Evolutionary conservation across 2,797 vertebrate genomes (phyloP), one percentile per base, ranked within the genome.

Genomic region (Hippoglossus hippoglossus): DNA sequence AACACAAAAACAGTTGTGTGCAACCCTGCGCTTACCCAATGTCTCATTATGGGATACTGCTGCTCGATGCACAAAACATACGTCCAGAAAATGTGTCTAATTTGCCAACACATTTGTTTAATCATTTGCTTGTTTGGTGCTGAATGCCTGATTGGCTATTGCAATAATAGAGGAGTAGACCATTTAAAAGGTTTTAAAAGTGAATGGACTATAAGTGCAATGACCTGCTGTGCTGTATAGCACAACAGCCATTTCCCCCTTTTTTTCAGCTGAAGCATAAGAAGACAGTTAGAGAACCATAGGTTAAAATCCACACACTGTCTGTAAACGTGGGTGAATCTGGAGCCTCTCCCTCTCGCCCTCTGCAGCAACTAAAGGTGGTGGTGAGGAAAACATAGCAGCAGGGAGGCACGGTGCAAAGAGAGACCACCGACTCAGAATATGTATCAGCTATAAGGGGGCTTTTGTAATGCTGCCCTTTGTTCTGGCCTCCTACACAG

Each of bases 51-150:
- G 24, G 34, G 50, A 53, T 31, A 19, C 63, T 0, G 22, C 58
- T 55, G 62, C 74, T 80, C 60, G 59, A 52, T 75, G 55, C 24
- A 61, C 26, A 56, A 76, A 70, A 76, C 72, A 64, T 49, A 72
- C 59, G 73, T 74, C 73, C 63, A 62, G 34, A 70, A 72, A 88
- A 86, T 89, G 46, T 73, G 79, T 84, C 68, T 59, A 82, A 75
- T 87, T 86, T 84, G 31, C 70, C 21, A 58, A 46, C 56, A 56
- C 71, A 65, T 86, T 86, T 82, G 70, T 77, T 77, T 53, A 79
- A 39, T 80, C 70, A 81, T 81, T 72, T 79, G 71, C 54, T 75
- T 84, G 69, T 83, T 84, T 78, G 63, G 22, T 58, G 44, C 58
- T 39, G 7, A 79, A 77, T 73, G 57, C 54, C 65, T 63, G 62